These are phyloP conservation scores for Amia ocellicauda DNA, from an alignment of 2,113 vertebrate genomes.

Conservation along the genomic window DNA sequence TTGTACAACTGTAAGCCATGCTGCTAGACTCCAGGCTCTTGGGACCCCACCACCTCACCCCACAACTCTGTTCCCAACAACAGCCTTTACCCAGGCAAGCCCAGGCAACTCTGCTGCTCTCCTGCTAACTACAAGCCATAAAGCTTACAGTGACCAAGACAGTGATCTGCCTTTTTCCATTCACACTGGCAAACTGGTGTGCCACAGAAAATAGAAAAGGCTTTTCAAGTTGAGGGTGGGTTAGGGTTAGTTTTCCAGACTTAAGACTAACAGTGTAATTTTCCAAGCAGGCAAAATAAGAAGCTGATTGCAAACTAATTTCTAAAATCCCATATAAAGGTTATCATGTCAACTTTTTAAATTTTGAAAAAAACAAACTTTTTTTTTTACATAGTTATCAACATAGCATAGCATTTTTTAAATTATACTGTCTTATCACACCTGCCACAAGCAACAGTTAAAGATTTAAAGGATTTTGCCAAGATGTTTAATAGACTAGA, in stretches of 20 bases:
- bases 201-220: background rate
- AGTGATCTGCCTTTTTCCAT: slow-evolving; percentile 34
- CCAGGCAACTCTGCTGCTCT: slow-evolving; percentile 68
- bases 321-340: too few species aligned
- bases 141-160: slow-evolving; percentile 65
- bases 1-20: slow-evolving; percentile 72
- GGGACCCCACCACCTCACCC: slow-evolving; percentile 54
- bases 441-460: too few species aligned
- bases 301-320: too few species aligned
- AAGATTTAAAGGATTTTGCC: too few species aligned
- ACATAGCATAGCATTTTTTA: too few species aligned
- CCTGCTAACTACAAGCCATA: slow-evolving; percentile 62
- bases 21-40: slow-evolving; percentile 58
- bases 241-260: background rate
- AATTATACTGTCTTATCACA: too few species aligned
- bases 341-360: too few species aligned
- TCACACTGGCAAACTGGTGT: background rate
- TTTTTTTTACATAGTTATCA: too few species aligned
- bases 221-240: background rate
- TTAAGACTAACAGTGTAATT: too few species aligned
- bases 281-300: too few species aligned
- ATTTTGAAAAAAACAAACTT: too few species aligned
- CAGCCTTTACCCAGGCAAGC: slow-evolving; percentile 77
- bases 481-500: too few species aligned
- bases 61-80: slow-evolving; percentile 39